Conservation (phyloP, 2,797 vertebrate genomes). For the Periophthalmus magnuspinnatus region DNA sequence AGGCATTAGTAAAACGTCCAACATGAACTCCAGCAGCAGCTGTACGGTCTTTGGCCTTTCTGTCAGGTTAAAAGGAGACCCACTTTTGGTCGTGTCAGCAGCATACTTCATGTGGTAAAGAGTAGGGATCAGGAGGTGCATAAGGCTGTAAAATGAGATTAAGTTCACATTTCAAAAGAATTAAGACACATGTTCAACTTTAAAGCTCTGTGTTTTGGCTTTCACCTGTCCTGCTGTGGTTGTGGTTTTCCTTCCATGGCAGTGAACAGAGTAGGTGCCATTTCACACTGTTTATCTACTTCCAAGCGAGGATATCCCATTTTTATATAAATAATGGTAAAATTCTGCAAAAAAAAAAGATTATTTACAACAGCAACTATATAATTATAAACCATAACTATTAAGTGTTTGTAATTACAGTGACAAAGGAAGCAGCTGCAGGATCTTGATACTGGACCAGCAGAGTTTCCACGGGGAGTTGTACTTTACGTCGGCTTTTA, state of each 20-base stretch:
- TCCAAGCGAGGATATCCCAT: constrained; percentile 97
- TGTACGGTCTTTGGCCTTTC: constrained; percentile 98
- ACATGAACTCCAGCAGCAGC: constrained; percentile 96
- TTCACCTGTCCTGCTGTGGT: constrained; percentile 95
- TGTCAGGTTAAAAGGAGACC: constrained; percentile 89
- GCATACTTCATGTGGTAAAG: constrained; percentile 98
- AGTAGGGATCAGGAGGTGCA: constrained; percentile 97
- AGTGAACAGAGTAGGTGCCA: constrained; percentile 94
- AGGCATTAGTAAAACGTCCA: constrained; percentile 98
- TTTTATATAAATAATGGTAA: constrained; percentile 99
- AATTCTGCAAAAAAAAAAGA: constrained; percentile 81
- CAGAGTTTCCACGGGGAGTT: constrained; percentile 96
- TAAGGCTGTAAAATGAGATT: constrained; percentile 83
- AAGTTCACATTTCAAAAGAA: not conserved
- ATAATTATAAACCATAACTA: not conserved
- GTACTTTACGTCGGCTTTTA: constrained; percentile 96
- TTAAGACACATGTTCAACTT: not conserved
- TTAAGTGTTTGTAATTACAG: constrained; percentile 74
- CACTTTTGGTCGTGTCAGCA: constrained; percentile 84
- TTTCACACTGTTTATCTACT: constrained; percentile 93
- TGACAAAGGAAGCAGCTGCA: constrained; percentile 95
- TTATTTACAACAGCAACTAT: constrained; percentile 1
- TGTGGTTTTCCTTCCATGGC: constrained; percentile 98
- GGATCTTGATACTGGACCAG: constrained; percentile 98
- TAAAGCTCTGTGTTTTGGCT: constrained; percentile 2